phyloP scores from a whole-genome alignment of 2,888 invertebrate species.

The Eugnorisma glareosa region DNA sequence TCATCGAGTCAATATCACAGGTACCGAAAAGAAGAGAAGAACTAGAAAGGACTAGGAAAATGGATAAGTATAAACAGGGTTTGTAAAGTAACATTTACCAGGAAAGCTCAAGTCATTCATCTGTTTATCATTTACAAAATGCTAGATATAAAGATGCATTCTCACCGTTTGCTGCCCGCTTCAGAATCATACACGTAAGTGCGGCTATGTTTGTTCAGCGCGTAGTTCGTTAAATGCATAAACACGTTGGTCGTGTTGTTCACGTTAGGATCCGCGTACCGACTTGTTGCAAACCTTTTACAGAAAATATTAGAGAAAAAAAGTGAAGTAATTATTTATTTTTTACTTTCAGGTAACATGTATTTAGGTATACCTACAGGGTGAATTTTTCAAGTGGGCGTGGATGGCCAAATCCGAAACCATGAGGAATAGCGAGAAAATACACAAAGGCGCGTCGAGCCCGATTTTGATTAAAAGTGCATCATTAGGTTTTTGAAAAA shows the following conservation, averaged over 20 bases:
- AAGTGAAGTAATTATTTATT: too few relatives aligned
- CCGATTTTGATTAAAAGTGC: too few relatives aligned
- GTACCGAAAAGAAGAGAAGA: conserved; percentile 1
- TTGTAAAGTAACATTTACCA: conserved; percentile 3
- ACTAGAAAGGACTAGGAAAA: background rate
- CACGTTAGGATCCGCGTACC: conserved; percentile 95
- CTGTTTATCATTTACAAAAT: background rate
- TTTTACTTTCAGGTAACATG: too few relatives aligned
- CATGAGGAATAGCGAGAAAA: too few relatives aligned
- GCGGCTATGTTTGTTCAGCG: conserved; percentile 97
- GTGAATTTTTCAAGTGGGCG: too few relatives aligned
- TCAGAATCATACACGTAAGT: conserved; percentile 96
- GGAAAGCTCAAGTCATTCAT: conserved; percentile 1
- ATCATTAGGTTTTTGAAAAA: too few relatives aligned
- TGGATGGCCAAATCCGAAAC: too few relatives aligned
- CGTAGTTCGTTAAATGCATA: conserved; percentile 98
- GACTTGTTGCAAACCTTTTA: conserved; percentile 95
- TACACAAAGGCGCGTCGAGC: too few relatives aligned
- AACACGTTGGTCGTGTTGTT: conserved; percentile 96
- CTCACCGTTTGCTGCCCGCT: conserved; percentile 96
- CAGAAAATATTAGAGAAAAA: conserved; percentile 10
- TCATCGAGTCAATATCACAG: background rate
- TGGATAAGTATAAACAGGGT: background rate
- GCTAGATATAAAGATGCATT: background rate
- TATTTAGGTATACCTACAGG: too few relatives aligned